These are phyloP conservation scores for Solea senegalensis DNA, from an alignment of 2,113 vertebrate genomes.

Conservation along the genomic window DNA sequence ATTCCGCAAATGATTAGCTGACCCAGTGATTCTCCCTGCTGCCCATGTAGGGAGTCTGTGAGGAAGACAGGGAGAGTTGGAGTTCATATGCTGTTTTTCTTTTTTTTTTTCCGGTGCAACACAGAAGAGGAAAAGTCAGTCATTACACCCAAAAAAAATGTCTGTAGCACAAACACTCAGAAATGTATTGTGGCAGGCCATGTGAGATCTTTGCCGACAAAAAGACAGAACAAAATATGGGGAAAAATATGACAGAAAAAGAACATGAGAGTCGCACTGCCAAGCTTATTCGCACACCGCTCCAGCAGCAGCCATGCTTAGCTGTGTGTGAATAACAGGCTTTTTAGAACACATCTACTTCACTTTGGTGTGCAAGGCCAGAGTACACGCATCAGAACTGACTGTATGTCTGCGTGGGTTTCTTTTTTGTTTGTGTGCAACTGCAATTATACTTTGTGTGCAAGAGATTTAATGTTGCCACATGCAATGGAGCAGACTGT, in stretches of 20 bases:
- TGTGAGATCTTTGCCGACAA: neutral
- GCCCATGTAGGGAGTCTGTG: slow-evolving; percentile 53
- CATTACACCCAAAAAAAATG: neutral
- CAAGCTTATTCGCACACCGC: slow-evolving; percentile 12
- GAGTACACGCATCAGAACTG: slow-evolving; percentile 12
- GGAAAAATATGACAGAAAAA: slow-evolving; percentile 5
- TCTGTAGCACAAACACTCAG: too few species aligned
- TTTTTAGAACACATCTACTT: slow-evolving; percentile 39
- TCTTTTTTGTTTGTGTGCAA: slow-evolving; percentile 14
- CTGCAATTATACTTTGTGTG: neutral
- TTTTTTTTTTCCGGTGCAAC: neutral
- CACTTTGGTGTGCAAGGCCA: slow-evolving; percentile 17
- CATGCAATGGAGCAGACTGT: slow-evolving; percentile 33
- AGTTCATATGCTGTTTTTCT: slow-evolving; percentile 4
- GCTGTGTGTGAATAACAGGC: slow-evolving; percentile 41
- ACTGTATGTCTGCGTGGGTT: neutral
- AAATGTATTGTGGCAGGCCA: neutral
- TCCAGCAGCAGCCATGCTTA: slow-evolving; percentile 38
- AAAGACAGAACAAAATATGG: neutral
- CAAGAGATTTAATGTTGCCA: slow-evolving; percentile 46
- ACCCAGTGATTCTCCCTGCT: slow-evolving; percentile 68
- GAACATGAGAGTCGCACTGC: slow-evolving; percentile 20
- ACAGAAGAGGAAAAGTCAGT: slow-evolving; percentile 13
- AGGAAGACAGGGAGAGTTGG: slow-evolving; percentile 41
- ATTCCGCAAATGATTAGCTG: slow-evolving; percentile 82